Evolutionary conservation across 2,797 vertebrate genomes (phyloP).

Genomic region (Phaenicophaeus curvirostris): DNA sequence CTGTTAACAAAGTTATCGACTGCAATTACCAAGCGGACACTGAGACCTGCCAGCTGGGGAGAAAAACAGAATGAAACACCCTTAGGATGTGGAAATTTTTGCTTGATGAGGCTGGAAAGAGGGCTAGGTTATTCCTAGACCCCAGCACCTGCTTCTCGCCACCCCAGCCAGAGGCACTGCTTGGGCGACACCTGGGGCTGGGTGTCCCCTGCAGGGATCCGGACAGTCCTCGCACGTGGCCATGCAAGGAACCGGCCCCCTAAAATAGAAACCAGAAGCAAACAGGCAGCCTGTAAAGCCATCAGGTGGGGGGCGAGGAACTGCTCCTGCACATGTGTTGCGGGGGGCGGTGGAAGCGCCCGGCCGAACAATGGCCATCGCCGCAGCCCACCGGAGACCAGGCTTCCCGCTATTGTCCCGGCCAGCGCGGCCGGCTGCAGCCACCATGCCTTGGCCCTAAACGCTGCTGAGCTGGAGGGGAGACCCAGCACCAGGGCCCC

Average conservation of each 20-base stretch:
- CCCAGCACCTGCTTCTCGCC: fast-evolving
- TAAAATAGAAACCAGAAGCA: not conserved
- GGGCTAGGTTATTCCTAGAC: not conserved
- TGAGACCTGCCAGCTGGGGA: not conserved
- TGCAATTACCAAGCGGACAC: not conserved
- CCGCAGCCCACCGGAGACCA: not conserved
- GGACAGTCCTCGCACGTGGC: not conserved
- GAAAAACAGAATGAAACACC: not conserved
- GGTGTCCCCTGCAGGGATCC: not conserved
- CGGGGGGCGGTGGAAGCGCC: not conserved
- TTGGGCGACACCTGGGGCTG: not conserved
- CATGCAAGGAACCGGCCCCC: not conserved
- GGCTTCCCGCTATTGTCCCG: conserved; percentile 76
- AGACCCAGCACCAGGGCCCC: not conserved
- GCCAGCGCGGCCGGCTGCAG: not conserved
- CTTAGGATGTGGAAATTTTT: not conserved
- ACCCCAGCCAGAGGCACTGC: not conserved
- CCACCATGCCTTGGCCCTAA: not conserved
- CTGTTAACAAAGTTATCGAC: not conserved
- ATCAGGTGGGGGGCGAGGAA: not conserved
- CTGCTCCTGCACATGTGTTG: not conserved
- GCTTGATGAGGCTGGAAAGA: not conserved
- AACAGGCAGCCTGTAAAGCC: not conserved
- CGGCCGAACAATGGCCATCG: conserved; percentile 17
- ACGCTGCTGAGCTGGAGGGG: not conserved